phyloP scores from a whole-genome alignment of 2,888 invertebrate genomes.

The Drosophila longiperda region DNA sequence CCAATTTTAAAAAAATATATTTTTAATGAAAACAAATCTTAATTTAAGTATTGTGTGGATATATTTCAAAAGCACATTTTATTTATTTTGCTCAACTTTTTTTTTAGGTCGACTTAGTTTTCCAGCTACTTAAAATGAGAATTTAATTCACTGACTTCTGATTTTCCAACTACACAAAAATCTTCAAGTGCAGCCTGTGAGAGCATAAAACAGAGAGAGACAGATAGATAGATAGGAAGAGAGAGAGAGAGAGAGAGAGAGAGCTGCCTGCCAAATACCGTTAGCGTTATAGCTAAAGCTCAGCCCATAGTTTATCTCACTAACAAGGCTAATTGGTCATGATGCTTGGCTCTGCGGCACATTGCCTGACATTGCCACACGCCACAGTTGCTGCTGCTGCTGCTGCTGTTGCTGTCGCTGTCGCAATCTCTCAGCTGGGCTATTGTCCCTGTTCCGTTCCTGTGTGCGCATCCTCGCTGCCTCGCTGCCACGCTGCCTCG shows the following conservation, averaged over 20 bases:
- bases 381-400: conserved; percentile 41
- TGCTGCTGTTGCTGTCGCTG: conserved; percentile 22
- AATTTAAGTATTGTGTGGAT: not conserved
- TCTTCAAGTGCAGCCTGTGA: conserved; percentile 9
- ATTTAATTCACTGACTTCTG: not conserved
- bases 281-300: conserved; percentile 58
- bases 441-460: conserved; percentile 11
- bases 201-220: not conserved
- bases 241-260: conserved; percentile 5
- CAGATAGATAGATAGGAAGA: conserved; percentile 2
- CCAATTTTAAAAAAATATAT: not conserved
- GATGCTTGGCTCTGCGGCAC: conserved; percentile 62
- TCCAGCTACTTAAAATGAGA: not conserved
- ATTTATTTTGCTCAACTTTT: not conserved
- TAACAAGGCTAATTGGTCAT: conserved; percentile 82
- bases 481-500: conserved; percentile 2
- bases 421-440: conserved; percentile 23
- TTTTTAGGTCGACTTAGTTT: not conserved
- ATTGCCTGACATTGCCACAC: conserved; percentile 63
- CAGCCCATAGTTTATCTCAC: conserved; percentile 75
- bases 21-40: not conserved
- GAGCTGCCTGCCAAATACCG: conserved; percentile 55
- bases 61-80: not conserved
- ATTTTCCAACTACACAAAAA: not conserved
- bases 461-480: conserved; percentile 18